Evolutionary conservation across 2,797 vertebrate species (phyloP), one percentile per base, ranked within the genome.

Genomic region (Cryptoprocta ferox): DNA sequence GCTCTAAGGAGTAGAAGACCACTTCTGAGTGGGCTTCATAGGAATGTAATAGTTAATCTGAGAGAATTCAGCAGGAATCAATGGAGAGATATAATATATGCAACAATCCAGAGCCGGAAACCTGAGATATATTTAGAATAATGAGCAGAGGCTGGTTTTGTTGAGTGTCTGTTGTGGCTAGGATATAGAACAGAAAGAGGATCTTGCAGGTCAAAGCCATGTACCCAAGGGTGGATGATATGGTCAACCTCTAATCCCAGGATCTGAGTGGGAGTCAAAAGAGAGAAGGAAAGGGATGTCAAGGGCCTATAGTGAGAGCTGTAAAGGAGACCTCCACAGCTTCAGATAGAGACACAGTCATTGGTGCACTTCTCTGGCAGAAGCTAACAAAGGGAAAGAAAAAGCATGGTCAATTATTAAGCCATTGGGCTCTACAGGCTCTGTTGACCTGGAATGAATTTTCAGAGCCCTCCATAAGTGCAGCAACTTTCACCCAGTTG

Each of bases 101-200:
- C 45, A 71, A 39, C 63, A 82, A 65, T 15, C n/a, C 39, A 85
- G 71, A 91, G 30, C 30, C 13, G 65, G 63, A 82, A 70, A n/a
- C 39, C 82, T 91, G 48, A 15, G 53, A 65, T 85, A 68, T 45
- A 75, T 81, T 96, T 89, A 87, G 79, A 96, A 89, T n/a, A 81
- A 79, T n/a, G 18, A 84, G 21, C 30, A 93, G 75, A 79, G 28
- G 21, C 70, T 92, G 6, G 48, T n/a, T 89, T 87, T 88, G 30
- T 7, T 50, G 83, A 56, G 59, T 53, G 18, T 76, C 66, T 66
- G 39, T 21, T 65, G 16, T 59, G 30, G 42, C 59, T 26, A 32
- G 15, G 61, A 14, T 71, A 12, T 65, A 82, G 68, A 97, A 70
- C 32, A 96, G 80, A 96, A 96, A 84, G 39, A 11, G 28, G 24